phyloP scores from a whole-genome alignment of 2,113 vertebrate species.

The Proteles cristata region DNA sequence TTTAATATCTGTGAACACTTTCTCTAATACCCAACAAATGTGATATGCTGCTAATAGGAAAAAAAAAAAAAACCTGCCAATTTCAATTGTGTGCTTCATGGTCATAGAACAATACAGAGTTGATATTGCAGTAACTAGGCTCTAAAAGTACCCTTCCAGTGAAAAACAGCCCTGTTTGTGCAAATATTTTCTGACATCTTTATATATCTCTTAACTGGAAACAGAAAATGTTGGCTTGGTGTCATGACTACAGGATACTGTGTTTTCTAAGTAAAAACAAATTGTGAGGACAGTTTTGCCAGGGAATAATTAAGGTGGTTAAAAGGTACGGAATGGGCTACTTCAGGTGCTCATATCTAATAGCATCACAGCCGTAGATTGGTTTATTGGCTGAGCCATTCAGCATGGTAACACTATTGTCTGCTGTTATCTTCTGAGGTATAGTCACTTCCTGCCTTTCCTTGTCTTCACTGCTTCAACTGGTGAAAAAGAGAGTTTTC shows the following conservation, averaged over 20 bases:
- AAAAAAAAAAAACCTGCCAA: neutral
- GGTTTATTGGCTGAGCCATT: neutral
- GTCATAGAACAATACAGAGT: constrained; percentile 61
- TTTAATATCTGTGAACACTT: constrained; percentile 73
- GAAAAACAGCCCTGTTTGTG: constrained; percentile 76
- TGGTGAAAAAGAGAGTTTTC: neutral
- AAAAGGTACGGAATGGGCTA: neutral
- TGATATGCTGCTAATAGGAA: constrained; percentile 59
- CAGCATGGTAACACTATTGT: accelerated
- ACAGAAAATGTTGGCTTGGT: constrained; percentile 68
- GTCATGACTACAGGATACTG: constrained; percentile 55
- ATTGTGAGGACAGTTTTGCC: neutral
- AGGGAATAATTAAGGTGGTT: constrained; percentile 55
- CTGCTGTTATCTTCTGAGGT: neutral
- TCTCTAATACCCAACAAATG: constrained; percentile 76
- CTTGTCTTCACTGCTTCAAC: neutral
- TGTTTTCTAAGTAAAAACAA: constrained; percentile 49
- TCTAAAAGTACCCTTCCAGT: constrained; percentile 72
- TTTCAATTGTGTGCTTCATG: constrained; percentile 75
- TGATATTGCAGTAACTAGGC: constrained; percentile 58
- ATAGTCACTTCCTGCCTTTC: neutral
- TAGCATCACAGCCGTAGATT: accelerated
- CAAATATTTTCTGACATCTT: constrained; percentile 76
- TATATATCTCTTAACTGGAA: constrained; percentile 77
- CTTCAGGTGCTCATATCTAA: neutral